These are phyloP conservation scores for Rhinolophus sinicus DNA, from an alignment of 2,113 vertebrate genomes.

Conservation along the genomic window DNA sequence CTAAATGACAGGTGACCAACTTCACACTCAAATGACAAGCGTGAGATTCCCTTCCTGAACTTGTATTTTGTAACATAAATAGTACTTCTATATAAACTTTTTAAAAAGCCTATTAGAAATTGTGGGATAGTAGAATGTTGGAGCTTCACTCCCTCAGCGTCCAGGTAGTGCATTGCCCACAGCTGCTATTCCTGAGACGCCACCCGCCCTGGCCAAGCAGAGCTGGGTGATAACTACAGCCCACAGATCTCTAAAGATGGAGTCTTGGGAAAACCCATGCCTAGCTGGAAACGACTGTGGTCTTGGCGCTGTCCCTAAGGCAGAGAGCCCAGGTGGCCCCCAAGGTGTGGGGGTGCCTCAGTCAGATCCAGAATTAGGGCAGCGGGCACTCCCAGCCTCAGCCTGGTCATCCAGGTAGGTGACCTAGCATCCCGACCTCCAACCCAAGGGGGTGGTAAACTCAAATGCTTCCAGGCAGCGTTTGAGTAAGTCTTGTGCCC, in stretches of 20 bases:
- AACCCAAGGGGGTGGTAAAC: neutral
- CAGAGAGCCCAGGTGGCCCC: neutral
- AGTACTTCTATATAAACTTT: neutral
- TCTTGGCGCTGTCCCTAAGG: neutral
- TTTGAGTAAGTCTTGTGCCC: neutral
- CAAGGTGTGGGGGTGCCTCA: rapidly evolving
- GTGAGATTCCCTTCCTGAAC: neutral
- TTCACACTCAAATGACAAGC: neutral
- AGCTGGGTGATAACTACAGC: neutral
- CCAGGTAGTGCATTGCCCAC: neutral
- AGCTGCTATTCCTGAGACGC: neutral
- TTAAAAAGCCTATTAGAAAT: neutral
- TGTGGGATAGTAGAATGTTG: neutral
- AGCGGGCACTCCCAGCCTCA: neutral
- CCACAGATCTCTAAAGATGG: neutral
- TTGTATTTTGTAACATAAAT: neutral
- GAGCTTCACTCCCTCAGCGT: neutral
- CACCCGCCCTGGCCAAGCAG: neutral
- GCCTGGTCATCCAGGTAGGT: neutral
- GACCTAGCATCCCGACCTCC: neutral
- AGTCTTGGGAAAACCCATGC: neutral
- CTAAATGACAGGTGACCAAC: neutral
- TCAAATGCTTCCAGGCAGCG: neutral
- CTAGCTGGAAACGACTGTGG: neutral
- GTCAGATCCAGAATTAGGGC: neutral